phyloP scores from a whole-genome alignment of 2,113 vertebrate genomes.

The Pachycephala philippinensis region DNA sequence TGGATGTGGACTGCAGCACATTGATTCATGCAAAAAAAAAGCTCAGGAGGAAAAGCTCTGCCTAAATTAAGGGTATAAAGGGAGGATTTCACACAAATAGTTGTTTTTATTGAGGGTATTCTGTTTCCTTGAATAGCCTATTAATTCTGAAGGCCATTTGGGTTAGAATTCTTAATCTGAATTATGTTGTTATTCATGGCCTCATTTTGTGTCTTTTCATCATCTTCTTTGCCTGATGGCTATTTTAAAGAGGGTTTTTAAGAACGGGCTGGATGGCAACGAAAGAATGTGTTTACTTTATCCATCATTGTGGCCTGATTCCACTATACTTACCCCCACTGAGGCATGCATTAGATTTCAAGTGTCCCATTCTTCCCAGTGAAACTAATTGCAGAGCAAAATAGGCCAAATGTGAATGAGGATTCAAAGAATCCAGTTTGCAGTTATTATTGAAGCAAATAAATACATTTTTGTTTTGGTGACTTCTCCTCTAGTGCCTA shows the following conservation, averaged over 20 bases:
- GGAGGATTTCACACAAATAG: not conserved
- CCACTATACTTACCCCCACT: not conserved
- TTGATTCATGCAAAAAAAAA: not conserved
- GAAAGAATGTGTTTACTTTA: slow-evolving; percentile 41
- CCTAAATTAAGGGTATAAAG: not conserved
- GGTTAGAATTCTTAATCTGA: slow-evolving; percentile 34
- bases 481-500: not conserved
- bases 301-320: not conserved
- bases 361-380: slow-evolving; percentile 7
- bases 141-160: slow-evolving; percentile 56
- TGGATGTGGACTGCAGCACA: not conserved
- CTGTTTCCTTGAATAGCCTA: slow-evolving; percentile 7
- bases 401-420: not conserved
- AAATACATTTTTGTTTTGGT: not conserved
- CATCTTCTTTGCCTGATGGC: slow-evolving; percentile 11
- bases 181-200: not conserved
- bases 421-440: not conserved
- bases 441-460: not conserved
- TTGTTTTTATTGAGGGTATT: slow-evolving; percentile 12
- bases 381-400: slow-evolving; percentile 20
- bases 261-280: not conserved
- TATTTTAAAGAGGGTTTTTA: slow-evolving; percentile 45
- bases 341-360: slow-evolving; percentile 26
- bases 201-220: slow-evolving; percentile 32
- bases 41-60: not conserved